A percentile compares a stretch with the other conserved stretches of the same genome.
Evolutionary conservation across 2,797 vertebrate genomes (phyloP).

Genomic region (Spheniscus humboldti): DNA sequence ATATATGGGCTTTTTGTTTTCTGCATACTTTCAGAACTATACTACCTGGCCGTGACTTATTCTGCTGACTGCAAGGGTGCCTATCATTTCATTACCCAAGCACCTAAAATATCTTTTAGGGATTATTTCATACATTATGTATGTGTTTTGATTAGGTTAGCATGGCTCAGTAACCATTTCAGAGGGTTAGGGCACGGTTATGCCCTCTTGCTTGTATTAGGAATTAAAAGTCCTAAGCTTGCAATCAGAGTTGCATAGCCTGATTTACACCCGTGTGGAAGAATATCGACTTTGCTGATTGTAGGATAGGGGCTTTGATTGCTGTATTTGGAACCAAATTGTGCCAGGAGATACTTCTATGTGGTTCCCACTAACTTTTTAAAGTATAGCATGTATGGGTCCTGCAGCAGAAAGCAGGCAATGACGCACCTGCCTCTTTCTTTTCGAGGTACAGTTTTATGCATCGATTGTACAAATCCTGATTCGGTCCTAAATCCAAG

Average conservation of each 20-base stretch:
- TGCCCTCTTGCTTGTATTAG: conserved; percentile 35
- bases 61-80: conserved; percentile 27
- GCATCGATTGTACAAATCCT: not conserved
- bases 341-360: not conserved
- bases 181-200: conserved; percentile 41
- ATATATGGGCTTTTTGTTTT: not conserved
- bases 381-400: rapidly evolving
- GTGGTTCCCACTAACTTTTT: not conserved
- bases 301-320: conserved; percentile 10
- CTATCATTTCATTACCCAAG: conserved; percentile 47
- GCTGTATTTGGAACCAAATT: not conserved
- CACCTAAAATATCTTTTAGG: conserved; percentile 63
- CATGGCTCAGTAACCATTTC: conserved; percentile 11
- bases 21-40: not conserved
- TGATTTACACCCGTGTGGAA: not conserved
- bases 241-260: conserved; percentile 34
- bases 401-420: not conserved
- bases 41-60: not conserved
- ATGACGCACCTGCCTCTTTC: not conserved
- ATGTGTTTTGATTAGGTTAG: conserved; percentile 67
- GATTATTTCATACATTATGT: conserved; percentile 62
- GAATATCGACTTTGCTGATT: conserved; percentile 34
- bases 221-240: conserved; percentile 47
- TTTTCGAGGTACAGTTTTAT: not conserved
- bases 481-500: not conserved